Evolutionary conservation across 2,888 invertebrate species (phyloP), one percentile per base, ranked within the genome.

Genomic region (Congeria kusceri): DNA sequence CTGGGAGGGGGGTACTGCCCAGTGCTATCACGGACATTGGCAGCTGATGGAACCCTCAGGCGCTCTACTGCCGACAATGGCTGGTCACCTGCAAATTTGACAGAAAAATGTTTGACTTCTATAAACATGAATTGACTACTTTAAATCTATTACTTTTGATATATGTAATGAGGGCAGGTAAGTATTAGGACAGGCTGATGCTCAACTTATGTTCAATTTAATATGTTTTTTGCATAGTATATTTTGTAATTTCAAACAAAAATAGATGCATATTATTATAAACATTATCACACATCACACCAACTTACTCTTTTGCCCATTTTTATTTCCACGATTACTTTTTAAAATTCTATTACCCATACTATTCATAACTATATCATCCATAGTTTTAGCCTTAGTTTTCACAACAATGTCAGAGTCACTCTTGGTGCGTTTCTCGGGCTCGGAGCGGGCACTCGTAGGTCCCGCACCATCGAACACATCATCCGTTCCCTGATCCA

Each of bases 1-100:
- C 74, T 77, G 29, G 46, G 70, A 25, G 25, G 59, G 18, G 65
- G 59, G 13, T 64, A 56, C 27, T 72, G 68, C 23, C 47, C 64
- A 15, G 66, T 53, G 1, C 62, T 66, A 15, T 80, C 82, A 25
- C 85, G 70, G 1, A 86, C 61, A 56, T 84, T 86, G 9, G 85
- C 85, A 47, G 85, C 72, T 46, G 87, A 83, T 20, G 86, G 83
- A 47, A 84, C 80, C 49, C 86, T 47, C 15, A 83, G 68, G 18
- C 83, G 57, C 53, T 83, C 83, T 11, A 76, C 74, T 9, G 83
- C 83, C 23, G 83, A 83, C 76, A 83, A 49, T 7, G 44, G 63
- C 27, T 76, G 77, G 28, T 83, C 84, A 84, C 83, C 87, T 86
- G 64, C 5, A 81, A 39, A 39, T 1, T 11, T 39, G 39, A 39